These are phyloP conservation scores for Panulirus ornatus DNA, from an alignment of 1,140 invertebrate species.

Conservation along the genomic window DNA sequence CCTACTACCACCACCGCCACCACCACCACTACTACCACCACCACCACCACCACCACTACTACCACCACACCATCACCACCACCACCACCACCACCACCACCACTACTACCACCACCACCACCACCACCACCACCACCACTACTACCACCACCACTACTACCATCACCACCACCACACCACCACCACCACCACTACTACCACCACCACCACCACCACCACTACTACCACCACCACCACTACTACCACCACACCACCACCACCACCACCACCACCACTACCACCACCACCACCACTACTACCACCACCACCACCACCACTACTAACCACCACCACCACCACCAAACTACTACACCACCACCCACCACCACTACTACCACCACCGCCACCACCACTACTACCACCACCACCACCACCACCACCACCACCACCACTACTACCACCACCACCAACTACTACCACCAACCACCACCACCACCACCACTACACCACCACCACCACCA, in stretches of 20 bases:
- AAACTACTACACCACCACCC: background rate
- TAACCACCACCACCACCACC: background rate
- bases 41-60: slow-evolving; percentile 18
- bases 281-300: slow-evolving; percentile 7
- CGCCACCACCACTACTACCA: slow-evolving; percentile 18
- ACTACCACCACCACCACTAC: too few relatives aligned
- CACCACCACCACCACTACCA: slow-evolving; percentile 23
- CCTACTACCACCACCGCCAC: slow-evolving; percentile 12
- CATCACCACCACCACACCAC: slow-evolving; percentile 22
- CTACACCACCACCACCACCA: slow-evolving; percentile 15
- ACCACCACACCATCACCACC: slow-evolving; percentile 21
- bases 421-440: background rate
- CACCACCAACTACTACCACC: slow-evolving; percentile 4
- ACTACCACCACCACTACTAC: slow-evolving; percentile 17
- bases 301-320: slow-evolving; percentile 25
- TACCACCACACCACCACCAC: slow-evolving; percentile 28
- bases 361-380: slow-evolving; percentile 9
- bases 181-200: slow-evolving; percentile 12
- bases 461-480: slow-evolving; percentile 6
- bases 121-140: slow-evolving; percentile 21
- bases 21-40: slow-evolving; percentile 17
- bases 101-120: slow-evolving; percentile 21
- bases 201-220: slow-evolving; percentile 13
- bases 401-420: slow-evolving; percentile 18
- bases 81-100: slow-evolving; percentile 25